Base-by-base conservation (phyloP, 2,113 vertebrate species). In the Cryptomyrus ogoouensis region DNA sequence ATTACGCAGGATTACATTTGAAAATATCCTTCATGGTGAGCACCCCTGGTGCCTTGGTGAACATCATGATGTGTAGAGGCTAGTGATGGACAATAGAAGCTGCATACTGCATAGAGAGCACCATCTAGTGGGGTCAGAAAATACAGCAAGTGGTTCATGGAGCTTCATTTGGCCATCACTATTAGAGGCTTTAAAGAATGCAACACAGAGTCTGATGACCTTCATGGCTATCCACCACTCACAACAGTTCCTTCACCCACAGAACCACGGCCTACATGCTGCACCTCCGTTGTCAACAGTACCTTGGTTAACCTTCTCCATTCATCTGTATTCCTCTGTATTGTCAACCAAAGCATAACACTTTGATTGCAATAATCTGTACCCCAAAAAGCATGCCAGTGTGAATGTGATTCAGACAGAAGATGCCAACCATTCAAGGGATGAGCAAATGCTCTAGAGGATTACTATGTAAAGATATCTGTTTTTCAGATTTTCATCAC, bases 381-480 rank as follows among this genome's bases (percentile, higher is more conserved):
- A 13, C 27, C 50, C 9, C 17, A 24, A 47, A 84, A 42, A 24
- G 35, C 19, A 83, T 21, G 74, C 52, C 91, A 91, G 92, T 90
- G 53, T 90, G 89, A 89, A 90, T 27, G 4, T 13, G 24, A 91
- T 90, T 90, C 89, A 91, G 91, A 91, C 89, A 92, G 8, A 53
- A 35, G 44, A 47, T 8, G 15, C 80, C 35, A 39, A 56, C 84
- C 15, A 12, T 90, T 92, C 91, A 89, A 62, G 12, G 39, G 88
- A 74, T 17, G 89, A 89, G 47, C 19, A 49, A 24, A 84, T 21
- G 70, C 91, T 87, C 24, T 90, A 70, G 27, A 56, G 5, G 27
- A 56, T 50, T 49, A 50, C 44, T 49, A 31, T 31, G 10, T 31
- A 77, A 39, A 70, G 35, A 39, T 77, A 39, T 7, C 44, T 27